Evolutionary conservation across 2,113 vertebrate species (phyloP).

Genomic region (Lepidothrix coronata): DNA sequence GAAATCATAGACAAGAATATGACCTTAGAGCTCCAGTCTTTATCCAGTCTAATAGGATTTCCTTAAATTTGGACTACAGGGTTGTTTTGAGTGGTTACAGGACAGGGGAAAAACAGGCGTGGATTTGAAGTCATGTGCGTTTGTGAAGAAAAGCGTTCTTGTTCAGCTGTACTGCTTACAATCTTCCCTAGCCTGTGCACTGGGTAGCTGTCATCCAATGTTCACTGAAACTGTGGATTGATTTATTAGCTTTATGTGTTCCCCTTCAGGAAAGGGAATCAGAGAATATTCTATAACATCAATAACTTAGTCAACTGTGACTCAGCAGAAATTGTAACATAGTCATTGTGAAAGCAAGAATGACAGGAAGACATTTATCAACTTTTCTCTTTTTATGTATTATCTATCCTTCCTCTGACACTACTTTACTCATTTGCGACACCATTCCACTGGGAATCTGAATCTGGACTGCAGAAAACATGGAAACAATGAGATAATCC

Average conservation of each 20-base stretch:
- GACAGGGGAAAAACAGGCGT: neutral
- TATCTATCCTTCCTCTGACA: neutral
- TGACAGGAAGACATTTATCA: neutral
- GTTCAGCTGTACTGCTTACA: neutral
- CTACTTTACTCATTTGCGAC: neutral
- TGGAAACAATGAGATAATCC: neutral
- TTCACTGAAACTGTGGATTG: neutral
- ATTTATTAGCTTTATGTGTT: neutral
- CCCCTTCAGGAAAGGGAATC: neutral
- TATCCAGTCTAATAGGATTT: neutral
- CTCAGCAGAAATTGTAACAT: neutral
- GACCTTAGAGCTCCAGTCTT: neutral
- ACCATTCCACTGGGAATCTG: neutral
- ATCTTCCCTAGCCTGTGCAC: neutral
- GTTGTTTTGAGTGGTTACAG: neutral
- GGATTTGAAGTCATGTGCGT: neutral
- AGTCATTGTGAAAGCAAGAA: neutral
- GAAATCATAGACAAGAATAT: neutral
- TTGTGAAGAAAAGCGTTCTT: neutral
- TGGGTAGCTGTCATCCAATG: neutral
- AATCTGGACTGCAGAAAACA: neutral
- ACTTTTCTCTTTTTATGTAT: neutral
- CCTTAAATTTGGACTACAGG: neutral
- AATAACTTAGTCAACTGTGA: neutral
- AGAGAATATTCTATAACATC: neutral